These are phyloP conservation scores for Babyrousa celebensis DNA, from an alignment of 2,797 vertebrate genomes.

Conservation along the genomic window DNA sequence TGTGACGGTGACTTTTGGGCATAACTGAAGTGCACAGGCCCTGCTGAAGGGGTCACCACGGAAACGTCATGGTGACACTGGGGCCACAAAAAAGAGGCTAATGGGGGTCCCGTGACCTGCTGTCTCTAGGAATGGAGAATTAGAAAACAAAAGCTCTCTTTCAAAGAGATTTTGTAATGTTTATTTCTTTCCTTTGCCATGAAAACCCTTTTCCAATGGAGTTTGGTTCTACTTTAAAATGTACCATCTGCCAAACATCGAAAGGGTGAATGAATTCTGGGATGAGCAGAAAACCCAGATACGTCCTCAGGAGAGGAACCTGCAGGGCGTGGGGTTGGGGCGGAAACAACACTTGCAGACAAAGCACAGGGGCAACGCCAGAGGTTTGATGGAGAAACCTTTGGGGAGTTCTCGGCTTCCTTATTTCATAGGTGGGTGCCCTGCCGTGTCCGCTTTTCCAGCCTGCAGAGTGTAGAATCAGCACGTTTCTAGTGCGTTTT, in stretches of 20 bases:
- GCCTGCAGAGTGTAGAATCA: not conserved
- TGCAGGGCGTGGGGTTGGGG: not conserved
- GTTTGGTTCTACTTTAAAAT: not conserved
- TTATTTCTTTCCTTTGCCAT: not conserved
- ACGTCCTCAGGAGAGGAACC: fast-evolving
- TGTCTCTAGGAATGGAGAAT: not conserved
- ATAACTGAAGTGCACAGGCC: not conserved
- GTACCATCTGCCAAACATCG: not conserved
- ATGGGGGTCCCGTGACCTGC: not conserved
- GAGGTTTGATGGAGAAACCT: not conserved
- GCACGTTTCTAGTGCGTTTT: not conserved
- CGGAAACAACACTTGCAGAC: not conserved
- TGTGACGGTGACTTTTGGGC: not conserved
- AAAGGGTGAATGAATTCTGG: not conserved
- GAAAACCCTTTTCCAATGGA: conserved; percentile 32
- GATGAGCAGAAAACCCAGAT: not conserved
- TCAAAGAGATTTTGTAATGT: not conserved
- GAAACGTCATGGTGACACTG: not conserved
- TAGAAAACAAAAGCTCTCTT: not conserved
- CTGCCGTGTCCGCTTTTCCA: not conserved
- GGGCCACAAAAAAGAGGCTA: not conserved
- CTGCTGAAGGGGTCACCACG: fast-evolving
- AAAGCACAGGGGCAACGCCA: fast-evolving
- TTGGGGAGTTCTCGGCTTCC: not conserved
- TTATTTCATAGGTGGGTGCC: not conserved